These are phyloP conservation scores for Cyclophora punctaria DNA, from an alignment of 2,888 invertebrate species.

Conservation along the genomic window DNA sequence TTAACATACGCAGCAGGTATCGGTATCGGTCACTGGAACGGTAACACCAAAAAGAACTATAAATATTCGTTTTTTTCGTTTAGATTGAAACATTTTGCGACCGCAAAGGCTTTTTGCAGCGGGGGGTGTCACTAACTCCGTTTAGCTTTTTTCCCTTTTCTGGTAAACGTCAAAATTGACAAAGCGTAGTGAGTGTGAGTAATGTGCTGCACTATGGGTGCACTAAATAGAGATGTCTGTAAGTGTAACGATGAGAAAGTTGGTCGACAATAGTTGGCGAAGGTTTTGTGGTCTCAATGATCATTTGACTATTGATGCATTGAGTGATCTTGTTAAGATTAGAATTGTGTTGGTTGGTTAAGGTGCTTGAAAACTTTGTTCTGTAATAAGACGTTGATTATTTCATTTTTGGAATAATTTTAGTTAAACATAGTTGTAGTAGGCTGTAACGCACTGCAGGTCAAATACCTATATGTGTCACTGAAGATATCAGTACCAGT, in stretches of 20 bases:
- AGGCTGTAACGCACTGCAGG: too few relatives aligned
- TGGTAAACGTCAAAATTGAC: constrained; percentile 53
- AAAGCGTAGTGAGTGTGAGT: constrained; percentile 32
- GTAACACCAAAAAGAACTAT: constrained; percentile 32
- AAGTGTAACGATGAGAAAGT: constrained; percentile 28
- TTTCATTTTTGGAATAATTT: too few relatives aligned
- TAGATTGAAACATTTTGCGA: constrained; percentile 65
- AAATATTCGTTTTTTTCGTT: constrained; percentile 40
- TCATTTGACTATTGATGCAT: constrained; percentile 12
- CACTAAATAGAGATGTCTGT: constrained; percentile 27
- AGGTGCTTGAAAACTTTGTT: too few relatives aligned
- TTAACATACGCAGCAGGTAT: constrained; percentile 53
- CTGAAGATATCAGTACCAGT: too few relatives aligned
- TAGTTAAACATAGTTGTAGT: too few relatives aligned
- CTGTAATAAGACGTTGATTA: too few relatives aligned
- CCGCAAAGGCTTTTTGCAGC: constrained; percentile 60
- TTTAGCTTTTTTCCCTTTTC: constrained; percentile 39
- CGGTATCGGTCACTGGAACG: constrained; percentile 39
- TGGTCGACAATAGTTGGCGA: constrained; percentile 23
- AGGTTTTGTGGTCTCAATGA: constrained; percentile 29
- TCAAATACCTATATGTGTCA: too few relatives aligned
- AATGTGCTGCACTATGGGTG: constrained; percentile 15
- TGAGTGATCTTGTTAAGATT: too few relatives aligned
- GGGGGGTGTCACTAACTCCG: constrained; percentile 53
- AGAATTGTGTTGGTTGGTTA: too few relatives aligned